Evolutionary conservation across 2,113 vertebrate genomes (phyloP).

Genomic region (Rhea americana): DNA sequence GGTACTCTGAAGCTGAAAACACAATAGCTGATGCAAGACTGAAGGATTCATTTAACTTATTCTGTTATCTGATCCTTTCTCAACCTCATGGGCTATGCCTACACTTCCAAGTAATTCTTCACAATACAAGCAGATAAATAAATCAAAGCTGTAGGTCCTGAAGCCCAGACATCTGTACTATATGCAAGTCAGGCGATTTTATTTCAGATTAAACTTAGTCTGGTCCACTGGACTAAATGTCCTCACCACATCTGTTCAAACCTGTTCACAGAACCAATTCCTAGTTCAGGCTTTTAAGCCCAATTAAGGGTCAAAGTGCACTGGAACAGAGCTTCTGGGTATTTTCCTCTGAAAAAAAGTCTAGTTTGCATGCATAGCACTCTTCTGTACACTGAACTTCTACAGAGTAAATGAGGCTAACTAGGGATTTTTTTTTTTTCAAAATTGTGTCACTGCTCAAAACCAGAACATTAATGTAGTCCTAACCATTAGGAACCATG

Average conservation of each 20-base stretch:
- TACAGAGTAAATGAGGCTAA: not conserved
- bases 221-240: not conserved
- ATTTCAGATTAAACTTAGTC: not conserved
- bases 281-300: not conserved
- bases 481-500: not conserved
- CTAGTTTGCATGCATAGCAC: not conserved
- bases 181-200: not conserved
- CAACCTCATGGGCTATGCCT: not conserved
- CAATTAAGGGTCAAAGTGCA: not conserved
- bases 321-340: not conserved
- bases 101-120: not conserved
- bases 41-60: not conserved
- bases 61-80: not conserved
- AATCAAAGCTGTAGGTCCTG: not conserved
- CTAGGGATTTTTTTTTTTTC: not conserved
- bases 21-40: not conserved
- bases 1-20: not conserved
- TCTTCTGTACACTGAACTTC: not conserved
- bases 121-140: constrained; percentile 8
- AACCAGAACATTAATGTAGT: not conserved
- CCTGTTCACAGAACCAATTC: not conserved
- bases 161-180: not conserved
- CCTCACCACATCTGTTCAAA: not conserved
- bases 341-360: not conserved
- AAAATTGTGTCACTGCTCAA: not conserved